These are phyloP conservation scores for Alcedo quadribrachys DNA, from an alignment of 2,797 vertebrate genomes.

Conservation along the genomic window DNA sequence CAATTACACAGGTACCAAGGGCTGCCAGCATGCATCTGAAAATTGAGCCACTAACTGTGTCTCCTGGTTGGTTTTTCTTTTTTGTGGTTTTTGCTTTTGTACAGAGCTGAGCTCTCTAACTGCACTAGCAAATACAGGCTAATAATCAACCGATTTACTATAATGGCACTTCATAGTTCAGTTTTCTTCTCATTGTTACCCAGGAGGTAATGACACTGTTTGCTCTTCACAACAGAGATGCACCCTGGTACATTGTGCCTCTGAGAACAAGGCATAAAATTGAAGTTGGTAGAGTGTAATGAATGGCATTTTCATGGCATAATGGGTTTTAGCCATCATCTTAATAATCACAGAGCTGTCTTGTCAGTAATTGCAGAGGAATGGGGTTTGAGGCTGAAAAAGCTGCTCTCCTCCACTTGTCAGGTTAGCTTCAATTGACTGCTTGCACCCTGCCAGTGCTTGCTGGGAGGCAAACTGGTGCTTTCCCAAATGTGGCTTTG, in stretches of 20 bases:
- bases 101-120: not conserved
- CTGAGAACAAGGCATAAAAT: conserved; percentile 14
- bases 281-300: not conserved
- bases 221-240: conserved; percentile 5
- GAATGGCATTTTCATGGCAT: conserved; percentile 18
- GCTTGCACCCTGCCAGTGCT: not conserved
- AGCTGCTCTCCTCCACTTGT: not conserved
- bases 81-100: not conserved
- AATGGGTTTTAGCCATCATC: not conserved
- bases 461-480: not conserved
- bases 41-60: not conserved
- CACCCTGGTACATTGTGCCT: not conserved
- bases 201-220: conserved; percentile 4
- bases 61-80: not conserved
- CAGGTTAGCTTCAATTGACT: not conserved
- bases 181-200: conserved; percentile 21
- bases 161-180: conserved; percentile 34
- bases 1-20: not conserved
- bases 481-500: not conserved
- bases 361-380: not conserved
- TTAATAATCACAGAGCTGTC: not conserved
- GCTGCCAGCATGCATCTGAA: not conserved
- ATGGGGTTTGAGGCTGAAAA: not conserved
- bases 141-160: conserved; percentile 28
- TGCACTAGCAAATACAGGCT: not conserved